A percentile compares a stretch with the other conserved stretches of the same genome.
Evolutionary conservation across 2,888 invertebrate species (phyloP).

Genomic region (Holacanthella duospinosa): DNA sequence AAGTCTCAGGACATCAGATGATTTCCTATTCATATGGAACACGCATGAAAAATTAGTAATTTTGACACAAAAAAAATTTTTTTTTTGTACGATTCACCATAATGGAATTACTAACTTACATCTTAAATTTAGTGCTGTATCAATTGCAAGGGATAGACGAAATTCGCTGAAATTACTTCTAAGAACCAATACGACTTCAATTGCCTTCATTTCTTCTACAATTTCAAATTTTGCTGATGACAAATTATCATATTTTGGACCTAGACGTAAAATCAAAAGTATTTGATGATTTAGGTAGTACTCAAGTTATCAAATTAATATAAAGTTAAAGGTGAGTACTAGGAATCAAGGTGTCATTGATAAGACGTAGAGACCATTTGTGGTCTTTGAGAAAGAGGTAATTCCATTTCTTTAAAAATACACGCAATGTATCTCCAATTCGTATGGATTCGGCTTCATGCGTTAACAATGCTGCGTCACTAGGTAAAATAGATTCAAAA

Average conservation of each 20-base stretch:
- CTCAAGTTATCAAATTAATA: neutral
- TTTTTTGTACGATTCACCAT: too few relatives aligned
- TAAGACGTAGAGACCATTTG: neutral
- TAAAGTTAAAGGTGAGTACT: neutral
- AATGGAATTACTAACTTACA: too few relatives aligned
- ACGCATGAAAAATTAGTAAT: neutral
- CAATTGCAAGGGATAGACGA: too few relatives aligned
- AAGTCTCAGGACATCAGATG: neutral
- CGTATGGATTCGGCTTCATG: neutral
- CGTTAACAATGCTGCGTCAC: neutral
- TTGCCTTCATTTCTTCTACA: neutral
- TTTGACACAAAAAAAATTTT: too few relatives aligned
- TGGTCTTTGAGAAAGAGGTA: neutral
- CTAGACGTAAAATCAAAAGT: neutral
- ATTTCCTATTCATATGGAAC: neutral
- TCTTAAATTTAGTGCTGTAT: too few relatives aligned
- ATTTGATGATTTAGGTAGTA: too few relatives aligned
- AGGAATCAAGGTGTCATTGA: neutral
- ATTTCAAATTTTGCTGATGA: neutral
- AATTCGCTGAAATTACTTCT: too few relatives aligned
- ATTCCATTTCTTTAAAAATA: neutral
- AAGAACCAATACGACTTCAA: too few relatives aligned
- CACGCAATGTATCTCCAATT: neutral
- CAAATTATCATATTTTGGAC: neutral
- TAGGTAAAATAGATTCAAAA: neutral